These are phyloP conservation scores for Lepidurus apus DNA, from an alignment of 1,140 invertebrate genomes.

Conservation along the genomic window DNA sequence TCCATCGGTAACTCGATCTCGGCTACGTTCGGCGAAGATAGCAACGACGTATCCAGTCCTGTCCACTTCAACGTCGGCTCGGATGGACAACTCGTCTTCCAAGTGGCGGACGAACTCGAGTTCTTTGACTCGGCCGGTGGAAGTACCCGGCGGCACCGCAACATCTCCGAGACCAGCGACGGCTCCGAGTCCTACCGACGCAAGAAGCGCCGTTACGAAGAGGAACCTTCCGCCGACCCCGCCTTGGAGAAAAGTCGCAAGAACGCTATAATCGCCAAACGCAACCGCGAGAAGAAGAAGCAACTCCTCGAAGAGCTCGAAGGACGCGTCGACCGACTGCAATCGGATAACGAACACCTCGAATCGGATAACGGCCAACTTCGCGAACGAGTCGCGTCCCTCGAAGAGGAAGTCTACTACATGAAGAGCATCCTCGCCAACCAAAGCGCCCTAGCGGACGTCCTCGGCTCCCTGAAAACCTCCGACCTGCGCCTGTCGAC, in stretches of 20 bases:
- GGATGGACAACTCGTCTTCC: neutral
- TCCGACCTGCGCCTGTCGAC: conserved; percentile 23
- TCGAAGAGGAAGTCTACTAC: conserved; percentile 35
- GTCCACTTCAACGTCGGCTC: neutral
- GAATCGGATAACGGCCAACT: conserved; percentile 33
- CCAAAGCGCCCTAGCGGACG: conserved; percentile 28
- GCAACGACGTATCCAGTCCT: neutral
- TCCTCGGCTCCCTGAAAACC: conserved; percentile 31
- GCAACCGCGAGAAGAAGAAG: conserved; percentile 38
- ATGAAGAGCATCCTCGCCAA: conserved; percentile 35
- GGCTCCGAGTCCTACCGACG: conserved; percentile 36
- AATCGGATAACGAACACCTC: conserved; percentile 24
- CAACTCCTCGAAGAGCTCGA: conserved; percentile 33
- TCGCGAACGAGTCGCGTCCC: neutral
- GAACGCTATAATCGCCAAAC: conserved; percentile 39
- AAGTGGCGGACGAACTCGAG: neutral
- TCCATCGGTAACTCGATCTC: neutral
- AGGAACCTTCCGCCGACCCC: conserved; percentile 35
- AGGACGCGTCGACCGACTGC: conserved; percentile 27
- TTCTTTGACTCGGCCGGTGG: neutral
- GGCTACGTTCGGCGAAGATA: neutral
- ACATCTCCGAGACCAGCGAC: conserved; percentile 20
- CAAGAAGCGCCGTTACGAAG: conserved; percentile 41
- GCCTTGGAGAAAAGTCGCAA: conserved; percentile 36
- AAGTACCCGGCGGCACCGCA: neutral